phyloP scores from a whole-genome alignment of 2,113 vertebrate genomes.

The Muscicapa adusta region DNA sequence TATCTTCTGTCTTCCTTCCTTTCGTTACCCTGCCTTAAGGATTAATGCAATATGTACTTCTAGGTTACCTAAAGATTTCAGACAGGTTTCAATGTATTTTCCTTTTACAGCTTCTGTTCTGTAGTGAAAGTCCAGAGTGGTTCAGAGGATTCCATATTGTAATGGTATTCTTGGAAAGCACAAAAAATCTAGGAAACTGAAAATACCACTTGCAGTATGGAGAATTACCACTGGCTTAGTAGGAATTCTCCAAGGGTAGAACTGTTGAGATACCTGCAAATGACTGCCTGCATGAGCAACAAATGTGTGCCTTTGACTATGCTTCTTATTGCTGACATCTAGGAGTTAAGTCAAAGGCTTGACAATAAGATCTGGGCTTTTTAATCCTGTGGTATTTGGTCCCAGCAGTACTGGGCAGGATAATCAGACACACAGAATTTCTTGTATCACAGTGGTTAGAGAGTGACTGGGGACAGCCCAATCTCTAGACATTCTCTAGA shows the following conservation, averaged over 20 bases:
- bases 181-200: not conserved
- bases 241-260: not conserved
- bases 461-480: not conserved
- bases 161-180: not conserved
- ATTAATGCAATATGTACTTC: not conserved
- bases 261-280: not conserved
- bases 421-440: not conserved
- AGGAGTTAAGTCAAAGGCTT: not conserved
- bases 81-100: accelerated
- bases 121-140: not conserved
- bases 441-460: not conserved
- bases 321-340: not conserved
- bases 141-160: not conserved
- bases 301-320: not conserved
- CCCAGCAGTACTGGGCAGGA: not conserved
- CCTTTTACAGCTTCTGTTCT: not conserved
- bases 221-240: not conserved
- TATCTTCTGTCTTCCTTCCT: not conserved
- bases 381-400: not conserved
- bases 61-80: not conserved
- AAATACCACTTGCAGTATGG: not conserved
- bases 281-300: not conserved
- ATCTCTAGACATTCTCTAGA: not conserved
- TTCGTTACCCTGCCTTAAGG: not conserved
- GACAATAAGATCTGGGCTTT: not conserved